phyloP scores from a whole-genome alignment of 2,113 vertebrate species.

The Colistium nudipinnis region DNA sequence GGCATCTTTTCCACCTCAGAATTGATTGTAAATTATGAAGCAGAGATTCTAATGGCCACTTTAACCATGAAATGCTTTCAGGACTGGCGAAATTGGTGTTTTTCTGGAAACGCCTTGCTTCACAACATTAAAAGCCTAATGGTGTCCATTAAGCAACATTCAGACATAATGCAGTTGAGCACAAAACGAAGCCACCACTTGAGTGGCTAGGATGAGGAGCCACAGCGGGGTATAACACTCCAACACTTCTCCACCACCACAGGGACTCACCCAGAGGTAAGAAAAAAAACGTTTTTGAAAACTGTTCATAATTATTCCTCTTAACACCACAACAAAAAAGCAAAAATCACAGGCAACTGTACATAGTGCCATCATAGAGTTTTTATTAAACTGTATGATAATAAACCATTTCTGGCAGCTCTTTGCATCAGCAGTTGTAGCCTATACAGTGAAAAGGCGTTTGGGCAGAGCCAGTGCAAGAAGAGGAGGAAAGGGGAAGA shows the following conservation, averaged over 20 bases:
- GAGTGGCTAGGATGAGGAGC: not conserved
- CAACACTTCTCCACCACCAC: not conserved
- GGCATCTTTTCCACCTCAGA: not conserved
- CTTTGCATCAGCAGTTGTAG: conserved; percentile 66
- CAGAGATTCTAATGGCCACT: not conserved
- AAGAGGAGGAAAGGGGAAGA: conserved; percentile 49
- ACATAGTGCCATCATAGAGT: conserved; percentile 52
- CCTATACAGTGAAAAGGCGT: conserved; percentile 72
- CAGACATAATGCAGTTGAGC: not conserved
- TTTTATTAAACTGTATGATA: conserved; percentile 70
- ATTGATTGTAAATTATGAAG: not conserved
- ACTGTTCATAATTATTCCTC: too few relatives aligned
- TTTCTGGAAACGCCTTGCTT: not conserved
- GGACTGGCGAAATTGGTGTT: not conserved
- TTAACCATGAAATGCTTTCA: conserved; percentile 6
- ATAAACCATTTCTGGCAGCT: conserved; percentile 64
- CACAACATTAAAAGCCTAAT: not conserved
- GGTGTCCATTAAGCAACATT: not conserved
- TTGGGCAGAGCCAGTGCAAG: conserved; percentile 77
- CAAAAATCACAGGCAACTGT: not conserved
- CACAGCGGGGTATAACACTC: conserved; percentile 2
- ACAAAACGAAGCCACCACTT: not conserved
- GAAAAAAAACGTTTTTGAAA: not conserved
- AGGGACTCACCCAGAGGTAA: not conserved
- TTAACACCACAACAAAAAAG: conserved; percentile 1